A percentile compares a stretch with the other conserved stretches of the same genome.
Conservation (phyloP, 1,140 invertebrate genomes). For the Pseudachorutes palmiensis region DNA sequence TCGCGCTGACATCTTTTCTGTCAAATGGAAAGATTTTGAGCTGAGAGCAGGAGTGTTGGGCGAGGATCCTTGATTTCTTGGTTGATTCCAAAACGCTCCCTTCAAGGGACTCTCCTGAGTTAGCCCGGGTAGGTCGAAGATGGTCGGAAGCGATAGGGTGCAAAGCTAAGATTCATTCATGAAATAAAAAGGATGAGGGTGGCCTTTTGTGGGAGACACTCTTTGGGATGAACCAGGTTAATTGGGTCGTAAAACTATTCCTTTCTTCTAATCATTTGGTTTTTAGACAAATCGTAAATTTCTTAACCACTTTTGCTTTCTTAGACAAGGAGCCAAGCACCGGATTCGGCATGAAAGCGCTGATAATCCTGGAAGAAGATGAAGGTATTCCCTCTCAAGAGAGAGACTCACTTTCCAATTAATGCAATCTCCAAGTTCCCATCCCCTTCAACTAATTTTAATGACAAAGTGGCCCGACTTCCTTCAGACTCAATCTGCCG, state of each 20-base stretch:
- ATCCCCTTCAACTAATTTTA: background rate
- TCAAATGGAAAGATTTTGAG: background rate
- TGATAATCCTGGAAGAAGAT: no score
- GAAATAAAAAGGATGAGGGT: conserved; percentile 6
- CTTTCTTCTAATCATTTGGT: conserved; percentile 19
- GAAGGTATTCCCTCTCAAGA: no score
- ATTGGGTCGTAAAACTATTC: conserved; percentile 33
- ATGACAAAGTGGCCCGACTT: background rate
- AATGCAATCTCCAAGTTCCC: no score
- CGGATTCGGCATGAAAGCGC: no score
- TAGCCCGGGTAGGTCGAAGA: background rate
- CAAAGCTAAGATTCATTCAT: conserved; percentile 9
- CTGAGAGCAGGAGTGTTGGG: background rate
- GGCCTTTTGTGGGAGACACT: background rate
- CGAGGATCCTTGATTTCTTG: background rate
- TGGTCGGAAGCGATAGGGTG: background rate
- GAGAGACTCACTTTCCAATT: no score
- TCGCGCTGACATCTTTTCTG: background rate
- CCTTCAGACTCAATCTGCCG: background rate
- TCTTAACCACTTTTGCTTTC: conserved; percentile 13
- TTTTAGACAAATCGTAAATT: conserved; percentile 35
- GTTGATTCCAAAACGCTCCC: background rate
- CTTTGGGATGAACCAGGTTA: conserved; percentile 29
- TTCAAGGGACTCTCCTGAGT: background rate
- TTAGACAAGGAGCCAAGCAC: background rate